A percentile compares a stretch with the other conserved stretches of the same genome.
These are phyloP conservation scores for Hemitrygon akajei DNA, from an alignment of 2,797 vertebrate genomes.

Conservation along the genomic window DNA sequence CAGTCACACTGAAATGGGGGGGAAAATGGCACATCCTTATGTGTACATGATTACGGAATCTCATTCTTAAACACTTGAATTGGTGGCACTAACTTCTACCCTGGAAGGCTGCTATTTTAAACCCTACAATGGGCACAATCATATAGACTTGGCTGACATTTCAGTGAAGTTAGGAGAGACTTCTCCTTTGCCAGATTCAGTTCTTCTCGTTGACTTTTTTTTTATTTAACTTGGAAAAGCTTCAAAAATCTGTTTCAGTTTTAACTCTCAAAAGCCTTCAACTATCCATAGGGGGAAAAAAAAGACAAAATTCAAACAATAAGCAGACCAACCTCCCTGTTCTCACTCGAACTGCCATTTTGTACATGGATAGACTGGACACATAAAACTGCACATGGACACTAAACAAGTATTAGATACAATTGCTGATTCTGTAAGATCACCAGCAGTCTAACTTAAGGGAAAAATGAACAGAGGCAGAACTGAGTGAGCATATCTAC, in stretches of 20 bases:
- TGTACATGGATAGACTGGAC: background rate
- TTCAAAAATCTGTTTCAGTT: background rate
- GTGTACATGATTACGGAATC: background rate
- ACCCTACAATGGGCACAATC: background rate
- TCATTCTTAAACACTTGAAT: background rate
- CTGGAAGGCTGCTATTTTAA: background rate
- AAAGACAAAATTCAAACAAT: background rate
- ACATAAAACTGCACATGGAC: background rate
- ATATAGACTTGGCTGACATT: background rate
- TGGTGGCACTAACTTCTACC: background rate
- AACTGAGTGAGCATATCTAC: no score
- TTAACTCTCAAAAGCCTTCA: background rate
- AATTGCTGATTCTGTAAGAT: background rate
- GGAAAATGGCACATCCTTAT: background rate
- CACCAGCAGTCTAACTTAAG: background rate
- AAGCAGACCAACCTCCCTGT: background rate
- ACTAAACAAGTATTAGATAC: background rate
- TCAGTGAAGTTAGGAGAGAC: background rate
- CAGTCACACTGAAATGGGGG: background rate
- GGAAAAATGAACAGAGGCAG: background rate
- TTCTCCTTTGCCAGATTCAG: background rate
- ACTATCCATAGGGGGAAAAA: no score
- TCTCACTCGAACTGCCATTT: background rate
- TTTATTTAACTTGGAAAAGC: background rate
- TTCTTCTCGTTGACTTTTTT: background rate